Conservation (phyloP, 2,113 vertebrate species). For the Progne subis region DNA sequence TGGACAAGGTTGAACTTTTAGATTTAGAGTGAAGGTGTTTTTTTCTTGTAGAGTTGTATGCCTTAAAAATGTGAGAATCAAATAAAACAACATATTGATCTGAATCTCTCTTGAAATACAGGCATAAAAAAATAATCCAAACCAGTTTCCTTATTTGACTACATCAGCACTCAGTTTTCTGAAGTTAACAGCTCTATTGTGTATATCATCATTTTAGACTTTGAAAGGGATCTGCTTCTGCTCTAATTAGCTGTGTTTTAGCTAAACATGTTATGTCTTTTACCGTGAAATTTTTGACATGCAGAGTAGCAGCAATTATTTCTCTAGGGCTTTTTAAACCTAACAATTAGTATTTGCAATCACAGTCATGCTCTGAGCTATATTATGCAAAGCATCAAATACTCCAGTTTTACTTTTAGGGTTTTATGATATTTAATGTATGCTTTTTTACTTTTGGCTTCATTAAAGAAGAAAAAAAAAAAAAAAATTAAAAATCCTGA, state of each 20-base stretch:
- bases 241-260: not conserved
- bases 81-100: constrained; percentile 34
- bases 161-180: not conserved
- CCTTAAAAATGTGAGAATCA: not conserved
- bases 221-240: not conserved
- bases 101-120: constrained; percentile 27
- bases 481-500: not conserved
- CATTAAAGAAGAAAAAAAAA: not conserved
- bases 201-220: not conserved
- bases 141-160: not conserved
- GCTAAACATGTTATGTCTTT: not conserved
- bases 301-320: not conserved
- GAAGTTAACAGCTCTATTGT: not conserved
- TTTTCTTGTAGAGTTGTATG: not conserved
- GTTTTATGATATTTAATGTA: not conserved
- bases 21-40: not conserved
- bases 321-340: not conserved
- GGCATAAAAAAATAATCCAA: not conserved
- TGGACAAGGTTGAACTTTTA: not conserved
- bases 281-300: not conserved
- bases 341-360: not conserved
- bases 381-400: not conserved
- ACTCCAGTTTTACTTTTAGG: not conserved
- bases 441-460: not conserved
- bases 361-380: not conserved